These are phyloP conservation scores for Lithophane ornitopus DNA, from an alignment of 2,888 invertebrate species.

Conservation along the genomic window DNA sequence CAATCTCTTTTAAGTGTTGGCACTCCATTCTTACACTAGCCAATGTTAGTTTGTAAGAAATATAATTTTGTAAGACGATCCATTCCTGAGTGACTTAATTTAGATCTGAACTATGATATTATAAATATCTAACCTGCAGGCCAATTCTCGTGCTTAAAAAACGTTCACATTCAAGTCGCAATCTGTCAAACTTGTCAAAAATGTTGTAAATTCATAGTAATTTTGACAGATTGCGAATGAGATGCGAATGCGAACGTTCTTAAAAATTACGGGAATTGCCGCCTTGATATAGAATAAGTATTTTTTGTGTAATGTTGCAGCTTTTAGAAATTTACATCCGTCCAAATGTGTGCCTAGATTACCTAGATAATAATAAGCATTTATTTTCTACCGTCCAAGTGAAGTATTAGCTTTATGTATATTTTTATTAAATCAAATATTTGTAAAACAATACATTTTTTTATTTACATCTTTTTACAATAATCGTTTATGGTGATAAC, in stretches of 20 bases:
- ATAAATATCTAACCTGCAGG: conserved; percentile 6
- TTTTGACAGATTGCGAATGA: too few relatives aligned
- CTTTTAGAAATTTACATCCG: conserved; percentile 39
- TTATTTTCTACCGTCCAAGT: conserved; percentile 41
- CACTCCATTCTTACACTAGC: not conserved
- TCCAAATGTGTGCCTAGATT: conserved; percentile 48
- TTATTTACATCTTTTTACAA: conserved; percentile 60
- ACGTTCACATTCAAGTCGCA: too few relatives aligned
- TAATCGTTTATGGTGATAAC: conserved; percentile 76
- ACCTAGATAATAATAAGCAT: conserved; percentile 34
- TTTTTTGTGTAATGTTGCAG: conserved; percentile 25
- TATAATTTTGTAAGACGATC: conserved; percentile 18
- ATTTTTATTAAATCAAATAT: conserved; percentile 35
- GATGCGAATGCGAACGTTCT: too few relatives aligned
- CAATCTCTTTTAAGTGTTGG: not conserved
- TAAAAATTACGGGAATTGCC: too few relatives aligned
- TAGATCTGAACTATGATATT: conserved; percentile 48
- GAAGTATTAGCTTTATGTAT: conserved; percentile 26
- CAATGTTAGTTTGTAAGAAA: conserved; percentile 12
- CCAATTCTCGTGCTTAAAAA: too few relatives aligned
- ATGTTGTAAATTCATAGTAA: too few relatives aligned
- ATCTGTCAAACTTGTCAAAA: too few relatives aligned
- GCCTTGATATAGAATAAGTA: conserved; percentile 36
- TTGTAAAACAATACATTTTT: conserved; percentile 49
- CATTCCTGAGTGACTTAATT: conserved; percentile 24